These are phyloP conservation scores for Delichon dasypus DNA, from an alignment of 2,797 vertebrate genomes.

Conservation along the genomic window DNA sequence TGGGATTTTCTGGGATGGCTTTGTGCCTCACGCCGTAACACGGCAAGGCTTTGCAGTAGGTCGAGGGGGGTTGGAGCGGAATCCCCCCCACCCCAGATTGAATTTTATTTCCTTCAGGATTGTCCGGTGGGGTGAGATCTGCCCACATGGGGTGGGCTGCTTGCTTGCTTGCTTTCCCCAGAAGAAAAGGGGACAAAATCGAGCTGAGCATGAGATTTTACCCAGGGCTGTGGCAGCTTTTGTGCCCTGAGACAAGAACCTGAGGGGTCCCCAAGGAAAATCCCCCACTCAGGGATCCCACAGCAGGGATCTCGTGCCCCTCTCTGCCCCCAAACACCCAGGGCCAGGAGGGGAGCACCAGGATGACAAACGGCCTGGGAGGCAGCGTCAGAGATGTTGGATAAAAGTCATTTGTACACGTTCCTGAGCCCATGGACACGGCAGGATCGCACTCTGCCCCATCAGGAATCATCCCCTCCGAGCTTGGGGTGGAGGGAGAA, in stretches of 20 bases:
- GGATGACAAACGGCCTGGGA: not conserved
- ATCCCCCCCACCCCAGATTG: fast-evolving
- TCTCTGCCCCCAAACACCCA: fast-evolving
- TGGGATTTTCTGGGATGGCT: not conserved
- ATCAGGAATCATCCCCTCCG: fast-evolving
- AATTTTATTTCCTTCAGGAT: not conserved
- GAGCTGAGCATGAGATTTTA: not conserved
- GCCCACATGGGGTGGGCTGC: fast-evolving
- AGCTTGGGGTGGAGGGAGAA: not conserved
- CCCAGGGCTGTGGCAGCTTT: not conserved
- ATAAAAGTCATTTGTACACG: not conserved
- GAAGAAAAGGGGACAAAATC: not conserved
- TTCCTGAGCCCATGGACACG: not conserved
- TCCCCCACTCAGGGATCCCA: fast-evolving
- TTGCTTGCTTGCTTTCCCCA: not conserved
- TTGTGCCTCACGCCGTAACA: not conserved
- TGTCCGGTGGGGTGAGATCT: fast-evolving
- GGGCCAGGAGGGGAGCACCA: not conserved
- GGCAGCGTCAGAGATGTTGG: not conserved
- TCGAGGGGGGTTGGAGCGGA: not conserved
- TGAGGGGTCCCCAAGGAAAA: not conserved
- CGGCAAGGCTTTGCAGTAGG: not conserved
- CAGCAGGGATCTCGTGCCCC: fast-evolving
- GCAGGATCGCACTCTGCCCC: fast-evolving
- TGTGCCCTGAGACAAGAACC: not conserved